Conservation (phyloP, 1,140 invertebrate species). For the Bilobella aurantiaca region DNA sequence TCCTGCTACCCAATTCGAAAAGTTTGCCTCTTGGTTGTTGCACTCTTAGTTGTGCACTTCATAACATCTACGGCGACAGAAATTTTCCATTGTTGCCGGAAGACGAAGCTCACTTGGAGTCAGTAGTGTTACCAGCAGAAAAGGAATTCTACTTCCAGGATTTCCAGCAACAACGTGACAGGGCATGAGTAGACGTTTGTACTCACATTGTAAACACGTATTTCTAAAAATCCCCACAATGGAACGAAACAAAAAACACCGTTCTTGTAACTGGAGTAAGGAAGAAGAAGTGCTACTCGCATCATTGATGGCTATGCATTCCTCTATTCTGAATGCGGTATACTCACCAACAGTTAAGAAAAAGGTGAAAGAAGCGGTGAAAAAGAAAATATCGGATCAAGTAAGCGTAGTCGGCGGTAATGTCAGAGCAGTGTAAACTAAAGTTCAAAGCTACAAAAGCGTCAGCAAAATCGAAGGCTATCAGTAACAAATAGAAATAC, state of each 20-base stretch:
- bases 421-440: background rate
- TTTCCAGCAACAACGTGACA: background rate
- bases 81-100: background rate
- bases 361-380: background rate
- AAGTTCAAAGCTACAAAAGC: background rate
- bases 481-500: background rate
- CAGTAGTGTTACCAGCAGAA: background rate
- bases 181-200: background rate
- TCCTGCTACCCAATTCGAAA: background rate
- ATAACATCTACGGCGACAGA: background rate
- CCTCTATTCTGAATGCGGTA: background rate
- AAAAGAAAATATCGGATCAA: background rate
- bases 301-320: background rate
- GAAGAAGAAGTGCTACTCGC: background rate
- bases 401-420: background rate
- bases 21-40: background rate
- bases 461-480: background rate
- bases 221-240: background rate
- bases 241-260: background rate
- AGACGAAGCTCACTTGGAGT: background rate
- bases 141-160: background rate
- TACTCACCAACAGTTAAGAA: background rate
- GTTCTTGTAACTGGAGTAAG: background rate
- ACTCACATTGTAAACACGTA: background rate
- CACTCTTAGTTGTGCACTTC: background rate